Evolutionary conservation across 2,113 vertebrate genomes (phyloP), one percentile per base, ranked within the genome.

Genomic region (Aldabrachelys gigantea): DNA sequence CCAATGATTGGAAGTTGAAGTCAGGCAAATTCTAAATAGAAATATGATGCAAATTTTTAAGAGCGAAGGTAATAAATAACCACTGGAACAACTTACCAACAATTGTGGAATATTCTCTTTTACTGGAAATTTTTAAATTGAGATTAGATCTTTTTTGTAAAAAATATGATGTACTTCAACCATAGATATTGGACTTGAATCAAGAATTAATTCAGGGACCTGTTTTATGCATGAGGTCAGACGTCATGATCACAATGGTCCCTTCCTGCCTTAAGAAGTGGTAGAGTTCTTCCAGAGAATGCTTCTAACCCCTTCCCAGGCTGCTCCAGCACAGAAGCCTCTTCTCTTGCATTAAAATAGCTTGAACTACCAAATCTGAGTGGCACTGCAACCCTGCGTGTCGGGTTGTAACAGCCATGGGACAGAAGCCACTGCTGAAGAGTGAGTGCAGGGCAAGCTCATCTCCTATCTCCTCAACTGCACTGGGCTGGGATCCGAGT

Each of bases 201-300:
- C 86, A 83, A 4, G 10, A 31, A 76, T 11, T 69, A 8, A 41
- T 91, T 80, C 31, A 54, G 52, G 9, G 88, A 85, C 92, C 25
- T 9, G 9, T 86, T 6, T 52, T 24, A 47, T 2, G 21, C 10
- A 44, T 2, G 5, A 95, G 57, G 27, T 54, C 91, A 90, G 52
- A 75, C 21, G 13, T 6, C 1, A 7, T 24, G 54, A 59, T 44
- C 4, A 50, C 81, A 82, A 3, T n/a, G 2, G 0, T 6, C 41
- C 47, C 12, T 85, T 22, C 25, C 38, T 3, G 69, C 5, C 8
- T 49, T 52, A 90, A 25, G 80, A 11, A 88, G 47, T 10, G 49
- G 21, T 25, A 85, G 54, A 76, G 72, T 47, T 76, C 19, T 75
- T 75, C 38, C 9, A 25, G 41, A 41, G 3, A 11, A 76, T 76